Evolutionary conservation across 37 sponge, comb jelly and placozoan species (phyloP).

Genomic region (Diacarnus erythraeanus): DNA sequence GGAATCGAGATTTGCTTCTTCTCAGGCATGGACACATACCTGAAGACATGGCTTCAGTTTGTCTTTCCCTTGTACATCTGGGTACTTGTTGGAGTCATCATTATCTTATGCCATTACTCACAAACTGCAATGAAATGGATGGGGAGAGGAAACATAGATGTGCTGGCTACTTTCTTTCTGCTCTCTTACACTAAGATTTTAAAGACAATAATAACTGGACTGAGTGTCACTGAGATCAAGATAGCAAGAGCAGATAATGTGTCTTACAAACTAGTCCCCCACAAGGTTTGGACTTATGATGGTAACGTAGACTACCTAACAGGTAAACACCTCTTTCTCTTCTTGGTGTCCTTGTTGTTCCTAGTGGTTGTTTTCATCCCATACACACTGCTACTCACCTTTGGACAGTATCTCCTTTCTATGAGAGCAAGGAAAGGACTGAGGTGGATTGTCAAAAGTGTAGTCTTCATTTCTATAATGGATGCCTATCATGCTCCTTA

Average conservation of each 20-base stretch:
- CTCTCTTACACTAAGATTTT: slow-evolving; percentile 9
- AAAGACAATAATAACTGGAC: not conserved
- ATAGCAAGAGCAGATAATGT: not conserved
- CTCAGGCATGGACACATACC: slow-evolving; percentile 13
- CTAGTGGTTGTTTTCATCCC: not conserved
- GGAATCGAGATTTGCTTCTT: slow-evolving; percentile 33
- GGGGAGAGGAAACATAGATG: not conserved
- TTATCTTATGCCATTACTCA: not conserved
- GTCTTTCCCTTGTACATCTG: slow-evolving; percentile 18
- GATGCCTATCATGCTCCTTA: slow-evolving; percentile 8
- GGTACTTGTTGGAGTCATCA: not conserved
- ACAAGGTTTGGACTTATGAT: slow-evolving; percentile 20
- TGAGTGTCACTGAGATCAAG: not conserved
- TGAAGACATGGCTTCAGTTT: slow-evolving; percentile 40
- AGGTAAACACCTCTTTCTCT: not conserved
- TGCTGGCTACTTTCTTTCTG: slow-evolving; percentile 10
- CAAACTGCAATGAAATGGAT: not conserved
- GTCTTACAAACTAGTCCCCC: not conserved
- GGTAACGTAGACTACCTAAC: slow-evolving; percentile 9
- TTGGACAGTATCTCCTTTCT: not conserved
- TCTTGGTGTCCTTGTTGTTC: not conserved
- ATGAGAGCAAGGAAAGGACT: not conserved
- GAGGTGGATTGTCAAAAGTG: not conserved
- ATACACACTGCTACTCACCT: slow-evolving; percentile 3
- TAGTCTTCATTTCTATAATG: not conserved